Evolutionary conservation across 1,140 invertebrate species (phyloP), one percentile per base, ranked within the genome.

Genomic region (Melanaphis sacchari): DNA sequence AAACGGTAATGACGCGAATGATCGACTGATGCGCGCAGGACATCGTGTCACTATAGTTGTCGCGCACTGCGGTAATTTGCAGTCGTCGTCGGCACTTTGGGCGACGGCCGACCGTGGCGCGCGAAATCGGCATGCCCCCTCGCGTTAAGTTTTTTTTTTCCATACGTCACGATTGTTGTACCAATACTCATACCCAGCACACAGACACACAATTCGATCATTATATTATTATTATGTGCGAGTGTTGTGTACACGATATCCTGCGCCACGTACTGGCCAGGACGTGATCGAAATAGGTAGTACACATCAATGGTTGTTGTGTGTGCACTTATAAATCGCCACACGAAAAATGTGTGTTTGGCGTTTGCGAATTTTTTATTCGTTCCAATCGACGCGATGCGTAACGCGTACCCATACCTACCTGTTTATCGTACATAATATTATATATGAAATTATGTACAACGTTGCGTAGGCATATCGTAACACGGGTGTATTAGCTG

Each of bases 291-390:
- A 41, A 87, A 87, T 87, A 87, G 24, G 8, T 40, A 43, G 8
- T 40, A 43, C 41, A 21, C 36, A n/a, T 31, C 21, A 9, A 38
- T 82, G 59, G 31, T 9, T 59, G 54, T 59, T 59, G 59, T 59
- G 31, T 66, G 59, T n/a, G 59, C 31, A 66, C 31, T 66, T 66
- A n/a, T 66, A 66, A 66, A 66, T 66, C 59, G 59, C 26, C 59
- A 66, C 59, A 66, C 76, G 76, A 81, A 81, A n/a, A 81, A 81
- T 31, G 76, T 81, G n/a, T n/a, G 76, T 81, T 38, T 81, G 76
- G 11, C 76, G 36, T 81, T 81, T 81, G 59, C 59, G 59, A 66
- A 66, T 66, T 66, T 59, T 66, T 66, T 66, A 66, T 66, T n/a
- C 59, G 59, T 66, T n/a, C 59, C 59, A n/a, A 66, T 66, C 59